Evolutionary conservation across 2,113 vertebrate species (phyloP).

Genomic region (Hyperopisus bebe): DNA sequence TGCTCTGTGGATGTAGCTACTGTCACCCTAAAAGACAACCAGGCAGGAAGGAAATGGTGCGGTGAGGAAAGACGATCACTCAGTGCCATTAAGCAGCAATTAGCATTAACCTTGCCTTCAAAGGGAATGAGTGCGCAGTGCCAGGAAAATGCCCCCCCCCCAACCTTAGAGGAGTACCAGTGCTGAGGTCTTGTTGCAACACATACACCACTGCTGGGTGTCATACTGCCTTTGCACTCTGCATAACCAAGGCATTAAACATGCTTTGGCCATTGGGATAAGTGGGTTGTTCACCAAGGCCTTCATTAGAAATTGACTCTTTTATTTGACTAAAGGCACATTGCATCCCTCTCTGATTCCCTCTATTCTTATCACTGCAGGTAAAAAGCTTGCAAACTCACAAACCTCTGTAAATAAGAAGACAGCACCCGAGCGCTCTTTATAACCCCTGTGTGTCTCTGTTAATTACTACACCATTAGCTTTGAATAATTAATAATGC

Average conservation of each 20-base stretch:
- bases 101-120: constrained; percentile 1
- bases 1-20: background rate
- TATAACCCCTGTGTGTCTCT: background rate
- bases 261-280: background rate
- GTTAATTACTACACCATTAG: background rate
- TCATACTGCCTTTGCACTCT: background rate
- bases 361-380: background rate
- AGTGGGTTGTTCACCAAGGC: background rate
- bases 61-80: background rate
- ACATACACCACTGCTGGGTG: background rate
- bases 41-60: background rate
- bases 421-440: background rate
- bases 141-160: background rate
- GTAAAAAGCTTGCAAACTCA: background rate
- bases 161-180: background rate
- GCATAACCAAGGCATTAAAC: background rate
- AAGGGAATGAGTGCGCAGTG: background rate
- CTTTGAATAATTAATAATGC: background rate
- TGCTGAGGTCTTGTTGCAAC: background rate
- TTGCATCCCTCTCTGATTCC: background rate
- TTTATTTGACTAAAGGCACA: background rate
- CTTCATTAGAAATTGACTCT: background rate
- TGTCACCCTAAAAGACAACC: background rate
- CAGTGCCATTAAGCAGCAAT: constrained; percentile 6
- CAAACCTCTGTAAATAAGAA: background rate